Base-by-base conservation (phyloP, 2,797 vertebrate genomes). In the Leptodactylus fallax region DNA sequence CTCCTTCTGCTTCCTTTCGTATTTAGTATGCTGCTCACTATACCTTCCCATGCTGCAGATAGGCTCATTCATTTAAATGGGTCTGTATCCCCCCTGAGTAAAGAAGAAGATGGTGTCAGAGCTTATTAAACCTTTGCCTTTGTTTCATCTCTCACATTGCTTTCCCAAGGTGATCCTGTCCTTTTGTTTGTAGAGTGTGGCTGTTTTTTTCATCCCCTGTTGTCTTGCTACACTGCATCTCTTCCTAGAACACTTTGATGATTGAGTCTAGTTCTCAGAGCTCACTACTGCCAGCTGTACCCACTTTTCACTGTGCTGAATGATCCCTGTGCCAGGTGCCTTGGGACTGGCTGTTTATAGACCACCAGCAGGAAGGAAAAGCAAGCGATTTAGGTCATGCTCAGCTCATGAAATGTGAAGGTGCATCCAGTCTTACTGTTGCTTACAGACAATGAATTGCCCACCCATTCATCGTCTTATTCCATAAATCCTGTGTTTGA, bases 261-360 rank as follows among this genome's bases (percentile, higher is more conserved):
- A 65, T 85, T 61, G 63, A 78, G 63, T 79, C 23, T 67, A 79
- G 79, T 72, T 69, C 76, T 84, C 36, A 14, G 21, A 79, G 77
- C 87, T 82, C 51, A 79, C 45, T 69, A 89, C 78, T 86, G 84
- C 79, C 79, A 85, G 83, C 79, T 85, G 79, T 74, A 82, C 78
- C 87, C 83, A 86, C 84, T 84, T 83, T 53, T 86, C 88, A 89
- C 88, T 89, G 85, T 89, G 84, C 84, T 53, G 45, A 83, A 86
- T 74, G 85, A 89, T 79, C 79, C 65, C 71, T 89, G 72, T 79
- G 79, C 79, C 79, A 82, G 49, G 88, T 82, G 53, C 63, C 72
- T 83, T 78, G 51, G 74, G 60, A 86, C 88, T 87, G 63, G 88
- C 80, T 56, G 27, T 79, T 82, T 83, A 79, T 79, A 85, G 60